Conservation (phyloP, 2,797 vertebrate species). For the Xyrichtys novacula region DNA sequence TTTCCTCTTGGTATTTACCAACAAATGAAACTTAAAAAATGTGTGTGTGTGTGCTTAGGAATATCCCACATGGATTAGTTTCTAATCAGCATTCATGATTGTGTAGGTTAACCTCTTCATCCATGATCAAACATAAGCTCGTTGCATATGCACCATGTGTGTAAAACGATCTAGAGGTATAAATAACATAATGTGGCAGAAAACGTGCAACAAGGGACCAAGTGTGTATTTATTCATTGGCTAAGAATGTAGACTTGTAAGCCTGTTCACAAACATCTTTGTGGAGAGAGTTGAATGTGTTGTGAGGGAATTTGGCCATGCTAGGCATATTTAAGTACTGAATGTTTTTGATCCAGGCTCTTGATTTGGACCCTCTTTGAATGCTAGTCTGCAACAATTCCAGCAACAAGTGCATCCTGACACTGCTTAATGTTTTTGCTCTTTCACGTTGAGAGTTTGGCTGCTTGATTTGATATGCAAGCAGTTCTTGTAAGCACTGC, state of each 20-base stretch:
- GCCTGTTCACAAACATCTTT: not conserved
- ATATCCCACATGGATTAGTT: slow-evolving; percentile 53
- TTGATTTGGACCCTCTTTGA: not conserved
- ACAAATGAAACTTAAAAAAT: slow-evolving; percentile 28
- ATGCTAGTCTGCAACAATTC: not conserved
- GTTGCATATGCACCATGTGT: slow-evolving; percentile 29
- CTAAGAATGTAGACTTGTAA: slow-evolving; percentile 22
- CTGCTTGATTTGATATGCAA: not conserved
- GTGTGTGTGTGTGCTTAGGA: slow-evolving; percentile 1
- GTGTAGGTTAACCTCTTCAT: slow-evolving; percentile 38
- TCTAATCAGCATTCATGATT: slow-evolving; percentile 33
- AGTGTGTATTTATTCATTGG: not conserved
- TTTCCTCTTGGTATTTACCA: slow-evolving; percentile 42
- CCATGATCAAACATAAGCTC: slow-evolving; percentile 51
- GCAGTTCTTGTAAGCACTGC: not conserved
- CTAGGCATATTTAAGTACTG: not conserved
- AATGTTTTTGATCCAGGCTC: not conserved
- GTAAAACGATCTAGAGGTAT: slow-evolving; percentile 26
- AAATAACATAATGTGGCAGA: slow-evolving; percentile 39
- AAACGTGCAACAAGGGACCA: slow-evolving; percentile 11
- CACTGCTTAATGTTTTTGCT: not conserved
- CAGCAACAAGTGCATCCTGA: slow-evolving; percentile 3
- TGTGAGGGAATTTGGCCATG: not conserved
- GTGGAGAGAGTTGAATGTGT: not conserved
- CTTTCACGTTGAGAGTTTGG: not conserved